phyloP scores from a whole-genome alignment of 2,888 invertebrate genomes.

The Chironomus tentans region DNA sequence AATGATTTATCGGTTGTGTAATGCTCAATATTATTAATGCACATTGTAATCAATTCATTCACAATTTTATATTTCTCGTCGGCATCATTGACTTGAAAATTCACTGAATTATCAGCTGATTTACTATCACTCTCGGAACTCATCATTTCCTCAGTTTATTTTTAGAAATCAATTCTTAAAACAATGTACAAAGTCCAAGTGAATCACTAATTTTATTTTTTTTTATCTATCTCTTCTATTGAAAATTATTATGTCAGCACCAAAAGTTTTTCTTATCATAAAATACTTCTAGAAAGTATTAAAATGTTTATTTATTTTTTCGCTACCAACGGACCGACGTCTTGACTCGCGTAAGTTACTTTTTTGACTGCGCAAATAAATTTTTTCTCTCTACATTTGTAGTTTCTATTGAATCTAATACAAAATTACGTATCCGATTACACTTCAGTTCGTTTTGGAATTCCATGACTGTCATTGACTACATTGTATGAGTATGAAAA shows the following conservation, averaged over 20 bases:
- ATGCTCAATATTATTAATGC: neutral
- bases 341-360: neutral
- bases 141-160: neutral
- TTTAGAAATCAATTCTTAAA: neutral
- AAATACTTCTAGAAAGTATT: too few species aligned
- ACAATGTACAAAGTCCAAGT: neutral
- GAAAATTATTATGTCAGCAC: too few species aligned
- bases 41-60: constrained; percentile 8
- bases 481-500: too few species aligned
- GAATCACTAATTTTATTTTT: neutral
- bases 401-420: too few species aligned
- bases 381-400: too few species aligned
- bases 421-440: too few species aligned
- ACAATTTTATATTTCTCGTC: constrained; percentile 5
- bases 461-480: too few species aligned
- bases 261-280: too few species aligned
- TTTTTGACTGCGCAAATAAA: neutral
- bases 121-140: neutral
- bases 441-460: too few species aligned
- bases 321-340: neutral
- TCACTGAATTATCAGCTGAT: constrained; percentile 6
- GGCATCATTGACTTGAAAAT: neutral
- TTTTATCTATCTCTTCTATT: too few species aligned
- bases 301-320: too few species aligned
- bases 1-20: constrained; percentile 3